Conservation (phyloP, 2,888 invertebrate genomes). For the Hirudinaria manillensis region DNA sequence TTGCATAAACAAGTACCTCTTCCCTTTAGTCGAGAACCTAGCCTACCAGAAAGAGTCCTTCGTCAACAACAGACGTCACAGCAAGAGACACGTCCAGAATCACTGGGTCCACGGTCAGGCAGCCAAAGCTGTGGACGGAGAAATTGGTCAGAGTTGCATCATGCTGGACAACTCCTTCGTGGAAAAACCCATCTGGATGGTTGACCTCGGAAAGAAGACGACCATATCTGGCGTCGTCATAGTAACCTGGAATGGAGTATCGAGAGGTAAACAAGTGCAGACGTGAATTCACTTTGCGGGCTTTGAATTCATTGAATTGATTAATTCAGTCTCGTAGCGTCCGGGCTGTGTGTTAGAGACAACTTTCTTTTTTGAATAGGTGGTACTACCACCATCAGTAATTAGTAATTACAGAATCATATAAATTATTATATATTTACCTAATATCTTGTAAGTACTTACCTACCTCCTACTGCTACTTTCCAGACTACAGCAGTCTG, state of each 20-base stretch:
- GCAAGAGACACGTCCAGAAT: conserved; percentile 55
- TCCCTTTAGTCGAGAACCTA: conserved; percentile 56
- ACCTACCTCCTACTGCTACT: neutral
- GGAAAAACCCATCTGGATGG: conserved; percentile 58
- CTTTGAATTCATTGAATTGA: neutral
- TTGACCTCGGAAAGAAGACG: conserved; percentile 55
- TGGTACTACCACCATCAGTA: too few species aligned
- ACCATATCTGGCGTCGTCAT: conserved; percentile 57
- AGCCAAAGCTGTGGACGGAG: conserved; percentile 57
- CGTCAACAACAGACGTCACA: conserved; percentile 55
- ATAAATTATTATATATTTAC: too few species aligned
- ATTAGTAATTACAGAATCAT: too few species aligned
- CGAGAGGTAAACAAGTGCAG: conserved; percentile 34
- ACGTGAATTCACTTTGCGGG: neutral
- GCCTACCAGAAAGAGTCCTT: conserved; percentile 57
- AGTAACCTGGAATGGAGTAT: conserved; percentile 54
- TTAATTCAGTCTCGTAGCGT: too few species aligned
- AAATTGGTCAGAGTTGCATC: conserved; percentile 55
- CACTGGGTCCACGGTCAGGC: conserved; percentile 50
- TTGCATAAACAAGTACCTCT: too few species aligned
- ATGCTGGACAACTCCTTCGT: conserved; percentile 58
- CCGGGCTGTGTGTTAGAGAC: too few species aligned
- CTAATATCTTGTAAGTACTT: neutral
- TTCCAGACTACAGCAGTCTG: conserved; percentile 8
- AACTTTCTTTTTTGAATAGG: too few species aligned